These are phyloP conservation scores for Takifugu ocellatus DNA, from an alignment of 2,797 vertebrate species.

Conservation along the genomic window DNA sequence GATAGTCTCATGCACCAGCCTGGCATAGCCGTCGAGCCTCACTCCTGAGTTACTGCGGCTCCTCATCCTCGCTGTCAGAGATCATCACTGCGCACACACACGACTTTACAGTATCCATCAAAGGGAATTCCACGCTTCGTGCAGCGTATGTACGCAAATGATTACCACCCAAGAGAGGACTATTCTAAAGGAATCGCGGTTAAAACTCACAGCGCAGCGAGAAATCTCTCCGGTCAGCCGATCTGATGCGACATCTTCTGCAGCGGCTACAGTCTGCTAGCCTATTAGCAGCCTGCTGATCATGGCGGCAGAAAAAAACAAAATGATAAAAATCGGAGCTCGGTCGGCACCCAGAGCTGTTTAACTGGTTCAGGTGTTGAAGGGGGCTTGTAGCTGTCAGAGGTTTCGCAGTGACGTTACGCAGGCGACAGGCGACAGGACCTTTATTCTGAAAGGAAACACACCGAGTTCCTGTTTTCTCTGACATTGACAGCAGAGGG, in stretches of 20 bases:
- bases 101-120: not conserved
- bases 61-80: conserved; percentile 79
- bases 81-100: conserved; percentile 3
- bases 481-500: conserved; percentile 25
- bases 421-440: not conserved
- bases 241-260: conserved; percentile 8
- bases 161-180: not conserved
- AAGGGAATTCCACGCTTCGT: not conserved
- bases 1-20: conserved; percentile 92
- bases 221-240: conserved; percentile 20
- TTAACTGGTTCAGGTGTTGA: not conserved
- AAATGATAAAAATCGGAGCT: too few relatives aligned
- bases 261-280: conserved; percentile 32
- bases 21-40: conserved; percentile 88
- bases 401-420: not conserved
- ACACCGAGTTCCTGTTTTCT: conserved; percentile 26
- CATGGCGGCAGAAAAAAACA: conserved; percentile 1
- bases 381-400: not conserved
- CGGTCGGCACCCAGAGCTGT: too few relatives aligned
- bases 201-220: conserved; percentile 3
- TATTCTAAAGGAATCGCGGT: not conserved
- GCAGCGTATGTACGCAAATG: not conserved
- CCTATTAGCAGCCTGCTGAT: conserved; percentile 41
- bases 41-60: conserved; percentile 97
- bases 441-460: conserved; percentile 8